Base-by-base conservation (phyloP, 1,140 invertebrate genomes). In the Cotesia chilonis region DNA sequence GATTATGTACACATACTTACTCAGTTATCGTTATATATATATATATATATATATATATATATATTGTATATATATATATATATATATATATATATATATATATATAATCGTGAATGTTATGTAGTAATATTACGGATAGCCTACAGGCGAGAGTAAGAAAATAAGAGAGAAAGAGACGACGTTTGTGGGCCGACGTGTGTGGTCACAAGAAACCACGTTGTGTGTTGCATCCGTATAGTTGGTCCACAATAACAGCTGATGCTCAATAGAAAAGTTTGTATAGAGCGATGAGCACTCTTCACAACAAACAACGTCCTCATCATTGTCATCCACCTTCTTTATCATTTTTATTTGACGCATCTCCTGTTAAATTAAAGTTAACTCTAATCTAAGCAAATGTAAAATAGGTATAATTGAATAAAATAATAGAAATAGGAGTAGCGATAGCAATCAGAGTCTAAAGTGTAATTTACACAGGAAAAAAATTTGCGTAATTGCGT, bases 221-320 rank as follows among this genome's bases (percentile, higher is more conserved):
- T 72, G 76, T 76, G 73, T 59, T 72, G 75, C 74, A 78, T 76
- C 77, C 74, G 74, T 76, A 75, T 75, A 75, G 72, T 76, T 78
- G 77, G 77, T 74, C 75, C 77, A 75, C 74, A 78, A 78, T 75
- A 76, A 78, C 77, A 76, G 77, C 75, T 78, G 75, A 76, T 78
- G 75, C 72, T 76, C 75, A 78, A 78, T 76, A 75, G 74, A 75
- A 78, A 72, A 70, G 70, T 70, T 70, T 60, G 70, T 61, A 47
- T 47, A 47, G 41, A 47, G 41, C 41, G 41, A 47, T 14, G 5
- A 41, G 61, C 68, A 68, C 41, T 65, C 59, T 41, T 47, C 41
- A 47, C 41, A 47, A 47, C 41, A 47, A 47, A 47, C 41, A 47
- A 47, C 41, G 41, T 47, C 41, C 41, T 47, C 41, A 47, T 47